These are phyloP conservation scores for Zaprionus nigranus DNA, from an alignment of 1,140 invertebrate genomes.

Conservation along the genomic window DNA sequence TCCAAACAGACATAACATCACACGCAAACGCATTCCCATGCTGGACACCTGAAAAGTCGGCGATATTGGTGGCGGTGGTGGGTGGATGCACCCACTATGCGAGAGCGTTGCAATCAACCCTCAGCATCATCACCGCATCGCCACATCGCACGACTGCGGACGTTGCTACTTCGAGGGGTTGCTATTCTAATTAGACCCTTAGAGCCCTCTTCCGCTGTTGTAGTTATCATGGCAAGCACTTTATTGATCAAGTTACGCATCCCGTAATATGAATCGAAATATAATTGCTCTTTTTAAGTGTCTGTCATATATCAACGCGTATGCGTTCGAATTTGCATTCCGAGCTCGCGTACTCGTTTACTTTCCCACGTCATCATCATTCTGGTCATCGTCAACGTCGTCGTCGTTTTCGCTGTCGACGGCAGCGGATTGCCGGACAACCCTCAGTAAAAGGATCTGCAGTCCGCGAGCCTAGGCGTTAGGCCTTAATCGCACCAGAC, in stretches of 20 bases:
- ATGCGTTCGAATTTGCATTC: conserved; percentile 47
- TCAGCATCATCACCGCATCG: conserved; percentile 39
- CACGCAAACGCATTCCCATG: conserved; percentile 83
- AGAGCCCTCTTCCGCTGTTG: conserved; percentile 27
- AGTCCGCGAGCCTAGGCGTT: conserved; percentile 53
- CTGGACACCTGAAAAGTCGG: conserved; percentile 62
- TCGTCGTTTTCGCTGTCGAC: background rate
- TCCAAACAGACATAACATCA: conserved; percentile 60
- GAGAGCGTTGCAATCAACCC: conserved; percentile 16
- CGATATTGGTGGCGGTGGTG: conserved; percentile 41
- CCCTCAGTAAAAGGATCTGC: conserved; percentile 20
- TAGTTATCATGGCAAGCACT: conserved; percentile 76
- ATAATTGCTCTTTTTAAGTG: conserved; percentile 80
- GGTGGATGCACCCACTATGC: conserved; percentile 25
- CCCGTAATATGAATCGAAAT: conserved; percentile 80
- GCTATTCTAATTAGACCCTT: conserved; percentile 70
- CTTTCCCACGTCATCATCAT: conserved; percentile 54
- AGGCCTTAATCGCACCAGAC: conserved; percentile 75
- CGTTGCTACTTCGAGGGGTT: conserved; percentile 25
- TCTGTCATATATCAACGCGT: conserved; percentile 69
- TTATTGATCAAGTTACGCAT: conserved; percentile 84
- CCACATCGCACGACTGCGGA: conserved; percentile 9
- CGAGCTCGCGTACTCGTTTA: background rate
- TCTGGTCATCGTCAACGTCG: background rate
- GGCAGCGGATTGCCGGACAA: conserved; percentile 29